Conservation (phyloP, 37 sponge, comb jelly and placozoan species). For the Corticium candelabrum region DNA sequence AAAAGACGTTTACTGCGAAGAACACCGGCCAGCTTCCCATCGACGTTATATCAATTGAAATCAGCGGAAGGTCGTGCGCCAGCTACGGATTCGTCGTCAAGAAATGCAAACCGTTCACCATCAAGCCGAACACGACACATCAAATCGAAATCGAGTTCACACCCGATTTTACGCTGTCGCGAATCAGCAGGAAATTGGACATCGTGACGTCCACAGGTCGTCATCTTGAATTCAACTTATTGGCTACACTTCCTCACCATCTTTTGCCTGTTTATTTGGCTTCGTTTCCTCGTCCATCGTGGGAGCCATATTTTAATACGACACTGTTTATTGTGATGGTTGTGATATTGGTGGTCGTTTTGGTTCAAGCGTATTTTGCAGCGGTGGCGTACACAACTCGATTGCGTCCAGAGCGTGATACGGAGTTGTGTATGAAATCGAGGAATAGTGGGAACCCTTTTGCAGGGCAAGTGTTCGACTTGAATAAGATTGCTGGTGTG, state of each 20-base stretch:
- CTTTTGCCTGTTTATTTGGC: constrained; percentile 44
- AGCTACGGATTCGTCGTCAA: constrained; percentile 23
- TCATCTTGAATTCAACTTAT: constrained; percentile 36
- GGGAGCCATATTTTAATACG: constrained; percentile 35
- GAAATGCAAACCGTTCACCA: constrained; percentile 7
- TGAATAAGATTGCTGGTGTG: too few relatives aligned
- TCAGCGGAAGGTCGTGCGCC: constrained; percentile 13
- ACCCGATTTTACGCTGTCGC: constrained; percentile 54
- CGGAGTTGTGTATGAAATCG: too few relatives aligned
- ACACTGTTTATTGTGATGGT: constrained; percentile 27
- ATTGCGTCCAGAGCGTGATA: too few relatives aligned
- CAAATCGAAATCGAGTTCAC: constrained; percentile 15
- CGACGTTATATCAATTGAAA: neutral
- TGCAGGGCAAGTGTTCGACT: too few relatives aligned
- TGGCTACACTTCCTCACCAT: constrained; percentile 62
- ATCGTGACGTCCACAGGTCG: constrained; percentile 24
- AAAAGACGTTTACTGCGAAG: neutral
- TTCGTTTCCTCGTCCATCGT: constrained; percentile 41
- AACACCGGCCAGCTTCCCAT: neutral
- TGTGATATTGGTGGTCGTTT: constrained; percentile 8
- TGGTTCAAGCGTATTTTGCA: constrained; percentile 30
- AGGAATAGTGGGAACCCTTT: too few relatives aligned
- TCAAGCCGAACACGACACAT: constrained; percentile 8
- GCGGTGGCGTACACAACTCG: neutral
- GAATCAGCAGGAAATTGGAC: constrained; percentile 29